Evolutionary conservation across 2,797 vertebrate genomes (phyloP).

Genomic region (Esox lucius): DNA sequence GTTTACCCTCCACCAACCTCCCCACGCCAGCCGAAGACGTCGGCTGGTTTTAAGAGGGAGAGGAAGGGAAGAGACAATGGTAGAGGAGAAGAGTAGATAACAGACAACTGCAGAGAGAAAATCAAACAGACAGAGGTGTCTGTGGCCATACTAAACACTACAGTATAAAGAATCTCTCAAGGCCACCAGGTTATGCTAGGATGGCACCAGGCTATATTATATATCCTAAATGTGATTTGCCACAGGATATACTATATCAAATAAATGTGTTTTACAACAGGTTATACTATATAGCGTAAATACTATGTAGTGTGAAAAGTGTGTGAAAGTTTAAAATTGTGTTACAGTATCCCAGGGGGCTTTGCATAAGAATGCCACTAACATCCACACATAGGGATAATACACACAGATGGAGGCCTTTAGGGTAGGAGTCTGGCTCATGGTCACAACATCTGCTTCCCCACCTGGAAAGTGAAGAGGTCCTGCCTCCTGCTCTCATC

Average conservation of each 20-base stretch:
- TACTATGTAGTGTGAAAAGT: no score
- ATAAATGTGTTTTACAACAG: no score
- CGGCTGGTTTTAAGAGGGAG: not conserved
- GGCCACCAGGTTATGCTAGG: no score
- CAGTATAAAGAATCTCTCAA: no score
- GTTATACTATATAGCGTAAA: no score
- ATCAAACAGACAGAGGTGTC: not conserved
- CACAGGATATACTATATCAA: no score
- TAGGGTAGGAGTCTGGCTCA: constrained; percentile 40
- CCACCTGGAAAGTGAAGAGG: constrained; percentile 24
- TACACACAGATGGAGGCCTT: constrained; percentile 23
- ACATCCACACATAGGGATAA: constrained; percentile 8
- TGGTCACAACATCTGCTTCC: constrained; percentile 43
- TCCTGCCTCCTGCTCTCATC: constrained; percentile 1
- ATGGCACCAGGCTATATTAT: no score
- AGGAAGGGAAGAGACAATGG: not conserved
- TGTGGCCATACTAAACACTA: not conserved
- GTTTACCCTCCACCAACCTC: not conserved
- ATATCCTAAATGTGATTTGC: no score
- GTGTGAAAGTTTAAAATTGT: constrained; percentile 17
- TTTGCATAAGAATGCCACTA: constrained; percentile 1
- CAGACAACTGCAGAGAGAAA: not conserved
- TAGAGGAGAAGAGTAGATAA: not conserved
- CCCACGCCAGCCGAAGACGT: not conserved
- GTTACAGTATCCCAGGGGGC: constrained; percentile 11